Base-by-base conservation (phyloP, 2,113 vertebrate genomes). In the Maccullochella peelii region DNA sequence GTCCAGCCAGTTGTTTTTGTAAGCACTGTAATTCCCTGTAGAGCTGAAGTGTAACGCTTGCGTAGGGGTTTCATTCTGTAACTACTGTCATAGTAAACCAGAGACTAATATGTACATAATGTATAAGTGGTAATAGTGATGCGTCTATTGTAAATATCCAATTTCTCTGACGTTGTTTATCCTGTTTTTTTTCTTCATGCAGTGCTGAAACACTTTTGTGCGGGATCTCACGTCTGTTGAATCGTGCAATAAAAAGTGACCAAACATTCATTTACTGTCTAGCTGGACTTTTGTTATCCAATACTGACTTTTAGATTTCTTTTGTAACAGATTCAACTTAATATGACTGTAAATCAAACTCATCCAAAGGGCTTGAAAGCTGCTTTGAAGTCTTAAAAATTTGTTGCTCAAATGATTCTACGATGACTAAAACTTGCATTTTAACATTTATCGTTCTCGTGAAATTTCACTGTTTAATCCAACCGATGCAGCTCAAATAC, bases 41-140 rank as follows among this genome's bases (percentile, higher is more conserved):
- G 90, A 91, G 82, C 85, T 86, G 66, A 90, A 86, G 87, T 78
- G 83, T 89, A 78, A 59, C 1, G 38, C 77, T 73, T 77, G 79
- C 44, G 80, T 91, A 85, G 80, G 65, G 73, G 76, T 92, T 89
- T 90, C 75, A 61, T 85, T 78, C 77, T 94, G 88, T 94, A 93
- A 93, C 93, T 94, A 92, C 94, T 94, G 92, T 92, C 90, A 38
- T 94, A 94, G 91, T 82, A 83, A 90, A 89, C 86, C 91, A 93
- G 91, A 93, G 90, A 95, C 93, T 95, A 95, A 94, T 92, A 74
- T 95, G 94, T 95, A 95, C 92, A 95, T 95, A 95, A 82, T 95
- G 93, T 95, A 94, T 94, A 94, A 93, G 93, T 94, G 88, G 85
- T 87, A 81, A 94, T 94, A 95, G 93, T 93, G 76, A 92, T 90